phyloP scores from a whole-genome alignment of 1,140 invertebrate genomes.

The Leucophenga varia region DNA sequence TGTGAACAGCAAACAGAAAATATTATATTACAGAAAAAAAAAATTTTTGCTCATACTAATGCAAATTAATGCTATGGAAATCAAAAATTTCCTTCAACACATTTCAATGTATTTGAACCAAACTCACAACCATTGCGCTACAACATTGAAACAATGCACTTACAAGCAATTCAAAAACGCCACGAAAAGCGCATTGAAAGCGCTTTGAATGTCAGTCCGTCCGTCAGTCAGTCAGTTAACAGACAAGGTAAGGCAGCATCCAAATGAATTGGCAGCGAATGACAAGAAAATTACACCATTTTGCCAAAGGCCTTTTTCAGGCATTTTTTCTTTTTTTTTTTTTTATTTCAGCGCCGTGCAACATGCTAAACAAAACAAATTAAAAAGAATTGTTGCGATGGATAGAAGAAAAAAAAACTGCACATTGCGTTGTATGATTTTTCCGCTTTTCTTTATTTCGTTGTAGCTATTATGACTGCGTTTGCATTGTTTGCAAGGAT shows the following conservation, averaged over 20 bases:
- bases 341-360: no score
- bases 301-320: constrained; percentile 18
- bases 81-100: no score
- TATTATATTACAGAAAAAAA: no score
- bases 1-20: no score
- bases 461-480: constrained; percentile 39
- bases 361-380: neutral
- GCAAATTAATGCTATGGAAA: no score
- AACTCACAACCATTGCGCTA: constrained; percentile 4
- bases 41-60: no score
- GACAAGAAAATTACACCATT: constrained; percentile 34
- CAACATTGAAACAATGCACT: constrained; percentile 13
- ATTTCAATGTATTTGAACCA: no score
- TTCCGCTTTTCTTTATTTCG: constrained; percentile 8
- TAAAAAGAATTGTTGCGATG: no score
- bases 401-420: neutral
- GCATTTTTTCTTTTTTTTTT: no score
- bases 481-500: constrained; percentile 41
- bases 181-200: constrained; percentile 9
- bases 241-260: no score
- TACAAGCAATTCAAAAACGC: neutral
- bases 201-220: no score
- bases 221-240: no score
- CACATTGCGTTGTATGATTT: constrained; percentile 1
- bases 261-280: constrained; percentile 13